phyloP scores from a whole-genome alignment of 2,113 vertebrate genomes.

The Equus quagga region DNA sequence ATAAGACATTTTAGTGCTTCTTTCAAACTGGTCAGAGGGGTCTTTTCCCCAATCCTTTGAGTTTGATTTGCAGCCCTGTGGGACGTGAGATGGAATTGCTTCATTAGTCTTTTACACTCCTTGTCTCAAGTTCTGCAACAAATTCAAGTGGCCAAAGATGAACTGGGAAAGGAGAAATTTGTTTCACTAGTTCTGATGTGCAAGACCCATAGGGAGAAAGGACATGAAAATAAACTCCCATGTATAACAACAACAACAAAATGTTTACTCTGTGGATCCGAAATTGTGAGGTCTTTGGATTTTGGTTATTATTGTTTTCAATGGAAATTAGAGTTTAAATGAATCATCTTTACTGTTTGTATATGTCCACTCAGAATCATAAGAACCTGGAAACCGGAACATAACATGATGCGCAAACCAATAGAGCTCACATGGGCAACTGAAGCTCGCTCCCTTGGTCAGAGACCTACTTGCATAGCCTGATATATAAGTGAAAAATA shows the following conservation, averaged over 20 bases:
- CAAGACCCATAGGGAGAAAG: not conserved
- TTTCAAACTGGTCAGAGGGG: not conserved
- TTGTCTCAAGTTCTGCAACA: not conserved
- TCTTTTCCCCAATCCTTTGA: not conserved
- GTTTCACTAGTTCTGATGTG: not conserved
- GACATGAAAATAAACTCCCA: not conserved
- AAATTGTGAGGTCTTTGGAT: not conserved
- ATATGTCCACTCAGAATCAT: not conserved
- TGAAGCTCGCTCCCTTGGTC: not conserved
- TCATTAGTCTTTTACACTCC: not conserved
- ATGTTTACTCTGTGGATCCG: not conserved
- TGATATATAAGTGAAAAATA: not conserved
- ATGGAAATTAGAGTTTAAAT: not conserved
- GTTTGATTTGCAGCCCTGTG: not conserved
- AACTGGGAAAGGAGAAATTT: not conserved
- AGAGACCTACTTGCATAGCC: not conserved
- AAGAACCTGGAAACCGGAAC: not conserved
- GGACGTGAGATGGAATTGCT: not conserved
- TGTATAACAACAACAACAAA: not conserved
- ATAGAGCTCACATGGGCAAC: not conserved
- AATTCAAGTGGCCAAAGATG: not conserved
- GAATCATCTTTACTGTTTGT: not conserved
- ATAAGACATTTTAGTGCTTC: constrained; percentile 31
- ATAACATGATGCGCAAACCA: not conserved
- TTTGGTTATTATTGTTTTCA: not conserved